Conservation (phyloP, 2,113 vertebrate genomes). For the Xenus cinereus region DNA sequence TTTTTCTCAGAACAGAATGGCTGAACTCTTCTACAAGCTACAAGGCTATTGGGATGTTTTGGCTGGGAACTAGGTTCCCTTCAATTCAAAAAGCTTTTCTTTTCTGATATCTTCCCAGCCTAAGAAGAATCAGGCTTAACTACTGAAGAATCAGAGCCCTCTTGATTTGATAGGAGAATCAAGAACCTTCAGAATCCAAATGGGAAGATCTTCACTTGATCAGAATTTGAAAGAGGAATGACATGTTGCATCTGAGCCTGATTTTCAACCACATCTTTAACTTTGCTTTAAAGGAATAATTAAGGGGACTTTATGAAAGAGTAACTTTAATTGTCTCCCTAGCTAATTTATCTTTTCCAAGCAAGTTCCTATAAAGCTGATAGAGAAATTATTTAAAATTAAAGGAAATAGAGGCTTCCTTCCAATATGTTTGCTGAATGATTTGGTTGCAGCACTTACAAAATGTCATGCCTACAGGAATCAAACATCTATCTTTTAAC, state of each 20-base stretch:
- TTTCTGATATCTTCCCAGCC: not conserved
- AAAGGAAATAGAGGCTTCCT: not conserved
- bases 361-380: not conserved
- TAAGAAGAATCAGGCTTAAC: not conserved
- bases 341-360: not conserved
- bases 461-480: not conserved
- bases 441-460: not conserved
- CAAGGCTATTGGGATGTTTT: not conserved
- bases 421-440: not conserved
- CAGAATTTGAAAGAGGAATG: not conserved
- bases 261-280: not conserved
- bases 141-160: not conserved
- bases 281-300: not conserved
- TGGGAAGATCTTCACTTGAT: not conserved
- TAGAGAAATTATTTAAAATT: not conserved
- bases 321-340: not conserved
- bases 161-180: not conserved
- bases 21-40: not conserved
- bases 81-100: not conserved
- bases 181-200: not conserved
- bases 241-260: not conserved
- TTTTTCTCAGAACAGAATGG: not conserved
- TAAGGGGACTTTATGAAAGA: not conserved
- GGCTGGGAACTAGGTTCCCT: not conserved
- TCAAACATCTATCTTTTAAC: not conserved